Evolutionary conservation across 2,797 vertebrate genomes (phyloP), one percentile per base, ranked within the genome.

Genomic region (Centropyge bicolor): DNA sequence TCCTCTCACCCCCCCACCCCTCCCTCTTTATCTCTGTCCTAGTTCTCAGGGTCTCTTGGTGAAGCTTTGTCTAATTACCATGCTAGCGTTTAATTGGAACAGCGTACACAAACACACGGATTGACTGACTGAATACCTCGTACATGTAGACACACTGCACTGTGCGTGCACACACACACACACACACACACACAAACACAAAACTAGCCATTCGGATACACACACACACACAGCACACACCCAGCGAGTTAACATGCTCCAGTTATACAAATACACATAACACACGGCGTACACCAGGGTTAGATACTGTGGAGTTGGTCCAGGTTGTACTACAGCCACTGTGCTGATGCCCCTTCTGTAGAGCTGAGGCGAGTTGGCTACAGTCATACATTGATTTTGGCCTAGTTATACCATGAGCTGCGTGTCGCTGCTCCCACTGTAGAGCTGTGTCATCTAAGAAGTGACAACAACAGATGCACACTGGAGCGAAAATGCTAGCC

Each of bases 41-140:
- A 93, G 82, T 92, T 94, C 91, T 89, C 85, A 86, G 83, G 81
- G 93, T 91, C 92, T 93, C 90, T 80, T 86, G 92, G 85, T 93
- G 89, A 90, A 91, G 90, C 92, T 90, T 94, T 93, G 89, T 94
- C 89, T 93, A 94, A 94, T 94, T 92, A 91, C 89, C 89, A 91
- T 90, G 84, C 91, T 86, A 78, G 84, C 63, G 24, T 93, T 93
- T 92, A 94, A 94, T 92, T 93, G 90, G 92, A 94, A 89, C 89
- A 88, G 88, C 75, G 45, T 84, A 86, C 85, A 87, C 88, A 92
- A 92, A 92, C 91, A 91, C 80, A 79, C 65, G 38, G 70, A 89
- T 64, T 88, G 84, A 90, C 88, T 89, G 81, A 80, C 86, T 87
- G 88, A 90, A 87, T 61, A 75, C 68, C 78, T 74, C 62, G 76